These are phyloP conservation scores for Alsophila aescularia DNA, from an alignment of 2,888 invertebrate species.

Conservation along the genomic window DNA sequence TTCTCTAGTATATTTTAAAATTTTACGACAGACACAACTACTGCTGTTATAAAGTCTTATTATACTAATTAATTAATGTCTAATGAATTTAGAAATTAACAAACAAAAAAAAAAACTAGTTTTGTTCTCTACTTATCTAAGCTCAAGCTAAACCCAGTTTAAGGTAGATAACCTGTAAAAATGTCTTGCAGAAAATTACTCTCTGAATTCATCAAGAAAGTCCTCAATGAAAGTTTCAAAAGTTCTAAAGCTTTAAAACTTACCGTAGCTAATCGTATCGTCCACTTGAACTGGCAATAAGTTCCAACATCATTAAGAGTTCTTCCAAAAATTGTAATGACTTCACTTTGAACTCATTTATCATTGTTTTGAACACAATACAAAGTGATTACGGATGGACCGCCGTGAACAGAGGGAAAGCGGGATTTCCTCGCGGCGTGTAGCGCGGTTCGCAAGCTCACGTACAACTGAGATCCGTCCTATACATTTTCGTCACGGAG, in stretches of 20 bases:
- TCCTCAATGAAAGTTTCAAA: background rate
- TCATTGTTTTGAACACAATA: slow-evolving; percentile 4
- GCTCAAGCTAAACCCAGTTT: no score
- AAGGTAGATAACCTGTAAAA: no score
- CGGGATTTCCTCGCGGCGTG: slow-evolving; percentile 9
- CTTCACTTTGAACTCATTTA: background rate
- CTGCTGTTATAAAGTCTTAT: no score
- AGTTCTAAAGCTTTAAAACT: slow-evolving; percentile 10
- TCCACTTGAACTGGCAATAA: background rate
- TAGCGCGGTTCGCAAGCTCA: slow-evolving; percentile 20
- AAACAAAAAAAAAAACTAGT: no score
- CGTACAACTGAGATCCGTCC: slow-evolving; percentile 29
- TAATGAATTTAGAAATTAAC: no score
- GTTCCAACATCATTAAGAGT: background rate
- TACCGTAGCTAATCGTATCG: slow-evolving; percentile 9
- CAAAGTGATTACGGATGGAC: background rate
- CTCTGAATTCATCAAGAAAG: background rate
- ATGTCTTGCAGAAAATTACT: background rate
- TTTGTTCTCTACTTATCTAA: no score
- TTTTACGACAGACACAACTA: no score
- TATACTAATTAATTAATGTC: no score
- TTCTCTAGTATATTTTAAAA: no score
- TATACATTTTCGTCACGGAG: slow-evolving; percentile 29
- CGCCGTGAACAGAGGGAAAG: slow-evolving; percentile 1
- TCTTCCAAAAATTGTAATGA: background rate